A percentile compares a stretch with the other conserved stretches of the same genome.
phyloP scores from a whole-genome alignment of 1,140 invertebrate genomes.

The Agrilus planipennis region DNA sequence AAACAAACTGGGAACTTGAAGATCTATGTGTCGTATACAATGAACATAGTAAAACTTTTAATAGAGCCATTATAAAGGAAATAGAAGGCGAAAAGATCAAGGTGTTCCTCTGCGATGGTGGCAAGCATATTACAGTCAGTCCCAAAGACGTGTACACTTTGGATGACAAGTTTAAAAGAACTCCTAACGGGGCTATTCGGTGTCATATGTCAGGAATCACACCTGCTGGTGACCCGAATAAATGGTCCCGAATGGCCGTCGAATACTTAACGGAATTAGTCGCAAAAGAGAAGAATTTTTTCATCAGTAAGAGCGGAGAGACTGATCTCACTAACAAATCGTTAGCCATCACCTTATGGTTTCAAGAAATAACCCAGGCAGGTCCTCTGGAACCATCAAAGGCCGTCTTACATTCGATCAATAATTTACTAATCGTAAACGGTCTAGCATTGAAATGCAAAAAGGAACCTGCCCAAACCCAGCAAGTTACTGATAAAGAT shows the following conservation, averaged over 20 bases:
- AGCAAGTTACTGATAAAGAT: no score
- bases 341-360: constrained; percentile 17
- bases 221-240: constrained; percentile 14
- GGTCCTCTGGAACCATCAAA: constrained; percentile 14
- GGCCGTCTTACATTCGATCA: constrained; percentile 4
- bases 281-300: constrained; percentile 8
- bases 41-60: constrained; percentile 8
- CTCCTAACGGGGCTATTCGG: constrained; percentile 10
- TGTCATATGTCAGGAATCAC: constrained; percentile 19
- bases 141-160: constrained; percentile 11
- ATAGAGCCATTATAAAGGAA: constrained; percentile 10
- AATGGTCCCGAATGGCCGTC: constrained; percentile 17
- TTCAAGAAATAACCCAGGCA: constrained; percentile 9
- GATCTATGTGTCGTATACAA: constrained; percentile 8
- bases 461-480: no score
- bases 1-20: constrained; percentile 4
- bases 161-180: constrained; percentile 7
- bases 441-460: constrained; percentile 10
- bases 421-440: constrained; percentile 9
- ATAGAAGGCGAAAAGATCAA: constrained; percentile 1
- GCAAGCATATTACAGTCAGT: constrained; percentile 2
- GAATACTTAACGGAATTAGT: constrained; percentile 15
- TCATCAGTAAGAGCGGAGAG: constrained; percentile 12
- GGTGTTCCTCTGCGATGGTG: constrained; percentile 14
- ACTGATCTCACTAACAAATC: constrained; percentile 12